Base-by-base conservation (phyloP, 2,113 vertebrate species). In the Macheiramphus alcinus region DNA sequence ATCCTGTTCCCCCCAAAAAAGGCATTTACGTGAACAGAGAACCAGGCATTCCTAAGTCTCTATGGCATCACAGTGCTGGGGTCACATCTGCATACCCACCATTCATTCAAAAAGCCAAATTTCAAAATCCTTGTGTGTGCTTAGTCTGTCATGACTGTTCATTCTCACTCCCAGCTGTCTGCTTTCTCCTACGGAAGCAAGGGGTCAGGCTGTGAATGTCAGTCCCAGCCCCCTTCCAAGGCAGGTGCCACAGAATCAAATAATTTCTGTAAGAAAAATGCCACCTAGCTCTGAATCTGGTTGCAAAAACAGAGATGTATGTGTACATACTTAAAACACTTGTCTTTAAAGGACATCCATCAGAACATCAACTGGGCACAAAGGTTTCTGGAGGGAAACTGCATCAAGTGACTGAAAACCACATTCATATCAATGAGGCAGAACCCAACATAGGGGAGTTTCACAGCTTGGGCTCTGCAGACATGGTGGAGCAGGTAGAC, bases 401-500 rank as follows among this genome's bases (percentile, higher is more conserved):
- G 0, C 3, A 3, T 16, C 38, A 86, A 40, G 53, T 59, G 72
- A 75, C 47, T 31, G 48, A 68, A 92, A 90, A 42, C 4, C 32
- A 42, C 20, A 12, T 40, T 48, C 13, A 2, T 19, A 56, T 11
- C 50, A 72, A 34, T 7, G 32, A 74, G 27, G 32, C 9, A 59
- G 53, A 78, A n/a, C 16, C 53, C 45, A 38, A 5, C 13, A 16
- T 0, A 36, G 27, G 13, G 29, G 16, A 76, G 22, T 42, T 43
- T 53, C 58, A 59, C 67, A 68, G 76, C 47, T 83, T 2, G 0
- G 16, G 47, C 27, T 53, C 47, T 36, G 17, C 13, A 45, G 34
- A 36, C 1, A 5, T 1, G 0, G 20, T 25, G 18, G 11, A 36
- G n/a, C 38, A 50, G 38, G 15, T 8, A 2, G 70, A 50, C 27